phyloP scores from a whole-genome alignment of 2,888 invertebrate genomes.

The Protophormia terraenovae region DNA sequence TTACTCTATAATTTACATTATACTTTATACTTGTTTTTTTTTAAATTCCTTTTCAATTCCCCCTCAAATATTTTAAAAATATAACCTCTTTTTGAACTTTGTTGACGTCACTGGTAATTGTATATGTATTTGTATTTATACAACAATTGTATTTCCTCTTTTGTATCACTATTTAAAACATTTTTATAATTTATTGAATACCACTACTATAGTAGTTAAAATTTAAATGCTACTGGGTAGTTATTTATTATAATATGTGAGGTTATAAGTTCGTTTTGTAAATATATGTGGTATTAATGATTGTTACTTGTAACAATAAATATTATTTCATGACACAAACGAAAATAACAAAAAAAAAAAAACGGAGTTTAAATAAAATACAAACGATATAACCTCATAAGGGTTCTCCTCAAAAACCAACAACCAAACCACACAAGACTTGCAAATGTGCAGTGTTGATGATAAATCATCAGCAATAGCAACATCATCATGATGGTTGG shows the following conservation, averaged over 20 bases:
- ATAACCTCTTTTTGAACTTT: background rate
- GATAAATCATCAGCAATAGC: conserved; percentile 48
- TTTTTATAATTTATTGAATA: background rate
- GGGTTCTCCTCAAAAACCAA: conserved; percentile 58
- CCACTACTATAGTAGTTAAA: background rate
- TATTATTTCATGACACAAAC: conserved; percentile 42
- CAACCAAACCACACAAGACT: conserved; percentile 58
- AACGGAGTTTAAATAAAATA: background rate
- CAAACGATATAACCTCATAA: conserved; percentile 48
- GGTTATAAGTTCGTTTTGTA: background rate
- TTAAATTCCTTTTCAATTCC: no score
- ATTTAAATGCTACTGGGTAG: background rate
- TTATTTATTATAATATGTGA: background rate
- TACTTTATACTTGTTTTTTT: no score
- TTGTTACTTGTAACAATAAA: conserved; percentile 65
- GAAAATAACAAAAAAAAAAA: background rate
- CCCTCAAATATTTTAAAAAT: background rate
- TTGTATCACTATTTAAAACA: background rate
- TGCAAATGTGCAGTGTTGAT: conserved; percentile 43
- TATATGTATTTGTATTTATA: no score
- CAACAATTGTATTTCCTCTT: no score
- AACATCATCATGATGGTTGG: conserved; percentile 7
- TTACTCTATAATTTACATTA: no score
- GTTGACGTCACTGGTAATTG: background rate
- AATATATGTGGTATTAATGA: conserved; percentile 47